Base-by-base conservation (phyloP, 2,888 invertebrate species). In the Erebia aethiops region DNA sequence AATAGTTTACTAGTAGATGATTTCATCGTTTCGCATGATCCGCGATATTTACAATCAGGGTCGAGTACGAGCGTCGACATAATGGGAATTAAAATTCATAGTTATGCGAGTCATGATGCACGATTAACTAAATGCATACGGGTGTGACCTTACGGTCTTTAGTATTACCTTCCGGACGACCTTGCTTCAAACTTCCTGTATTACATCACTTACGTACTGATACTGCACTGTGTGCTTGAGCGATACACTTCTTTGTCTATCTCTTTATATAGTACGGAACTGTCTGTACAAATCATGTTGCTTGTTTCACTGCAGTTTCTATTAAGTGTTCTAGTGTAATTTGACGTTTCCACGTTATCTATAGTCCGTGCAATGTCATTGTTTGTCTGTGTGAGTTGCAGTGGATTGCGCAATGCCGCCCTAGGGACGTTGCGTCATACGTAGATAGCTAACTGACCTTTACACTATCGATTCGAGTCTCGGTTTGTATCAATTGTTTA, bases 131-230 rank as follows among this genome's bases (percentile, higher is more conserved):
- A 86, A 84, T 83, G 87, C 85, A 87, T 81, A 81, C 83, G 81
- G 77, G 78, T 77, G 76, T 81, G 87, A 81, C 90, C 90, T 91
- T 85, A 82, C 74, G 77, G 78, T 80, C 82, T 81, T 76, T 80
- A 80, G 73, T 79, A 82, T 82, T 84, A 83, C 85, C 87, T 92
- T 92, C 90, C 91, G 92, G 87, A 78, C 81, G 87, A 84, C 92
- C 92, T 93, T 91, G 92, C 82, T 70, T 62, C 75, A 70, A 74
- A 84, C 88, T 92, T 92, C 92, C 90, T 87, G 82, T 81, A 91
- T 92, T 92, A 92, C 92, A 91, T 92, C 91, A 92, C 69, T 84
- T 78, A 77, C 75, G 79, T 80, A 81, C 80, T 79, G 82, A 83
- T 82, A 88, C 82, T 88, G 88, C 88, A 87, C 82, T 85, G 84